These are phyloP conservation scores for Talpa occidentalis DNA, from an alignment of 2,113 vertebrate genomes.

Conservation along the genomic window DNA sequence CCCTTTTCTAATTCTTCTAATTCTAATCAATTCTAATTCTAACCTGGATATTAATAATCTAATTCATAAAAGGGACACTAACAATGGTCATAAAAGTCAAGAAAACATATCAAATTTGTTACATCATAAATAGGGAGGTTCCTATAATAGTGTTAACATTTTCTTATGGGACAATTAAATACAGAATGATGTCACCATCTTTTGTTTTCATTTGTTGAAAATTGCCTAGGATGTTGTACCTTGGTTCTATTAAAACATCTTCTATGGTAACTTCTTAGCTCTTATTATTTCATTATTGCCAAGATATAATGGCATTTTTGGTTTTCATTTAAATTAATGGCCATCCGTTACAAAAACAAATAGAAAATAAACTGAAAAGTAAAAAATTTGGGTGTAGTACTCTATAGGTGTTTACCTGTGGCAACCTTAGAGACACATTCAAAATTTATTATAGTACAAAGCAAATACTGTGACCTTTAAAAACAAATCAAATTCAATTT, in stretches of 20 bases:
- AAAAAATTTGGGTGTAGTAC: not conserved
- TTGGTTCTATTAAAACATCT: constrained; percentile 3
- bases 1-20: constrained; percentile 36
- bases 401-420: not conserved
- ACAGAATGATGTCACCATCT: constrained; percentile 48
- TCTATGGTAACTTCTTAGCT: not conserved
- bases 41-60: constrained; percentile 61
- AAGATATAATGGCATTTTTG: constrained; percentile 46
- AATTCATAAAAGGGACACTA: constrained; percentile 75
- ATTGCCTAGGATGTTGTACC: constrained; percentile 49
- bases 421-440: constrained; percentile 14
- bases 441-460: constrained; percentile 51
- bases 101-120: constrained; percentile 81
- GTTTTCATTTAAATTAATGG: constrained; percentile 50
- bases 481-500: constrained; percentile 58
- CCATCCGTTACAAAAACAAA: constrained; percentile 24
- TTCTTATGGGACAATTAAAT: constrained; percentile 73
- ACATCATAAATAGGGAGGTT: constrained; percentile 81
- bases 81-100: constrained; percentile 77
- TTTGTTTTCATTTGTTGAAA: constrained; percentile 72
- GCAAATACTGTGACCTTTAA: constrained; percentile 1
- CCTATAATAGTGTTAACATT: constrained; percentile 74
- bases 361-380: constrained; percentile 36
- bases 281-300: constrained; percentile 42
- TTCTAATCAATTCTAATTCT: constrained; percentile 30